Percentiles rank a stretch among this genome's conserved stretches.
Conservation (phyloP, 2,797 vertebrate genomes). For the Gadopsis bispinosus region DNA sequence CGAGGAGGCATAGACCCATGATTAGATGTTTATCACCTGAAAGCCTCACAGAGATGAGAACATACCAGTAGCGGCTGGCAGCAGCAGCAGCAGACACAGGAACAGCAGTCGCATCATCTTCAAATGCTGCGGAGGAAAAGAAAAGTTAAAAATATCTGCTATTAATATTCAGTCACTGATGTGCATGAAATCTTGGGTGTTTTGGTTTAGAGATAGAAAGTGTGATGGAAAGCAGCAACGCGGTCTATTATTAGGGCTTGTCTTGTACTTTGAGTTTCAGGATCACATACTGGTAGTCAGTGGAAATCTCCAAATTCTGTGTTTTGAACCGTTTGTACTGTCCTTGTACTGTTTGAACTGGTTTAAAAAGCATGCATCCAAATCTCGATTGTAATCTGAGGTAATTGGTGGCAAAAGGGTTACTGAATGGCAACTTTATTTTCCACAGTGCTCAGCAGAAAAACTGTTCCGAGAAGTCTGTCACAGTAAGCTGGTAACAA, state of each 20-base stretch:
- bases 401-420: slow-evolving; percentile 28
- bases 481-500: slow-evolving; percentile 64
- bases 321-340: slow-evolving; percentile 30
- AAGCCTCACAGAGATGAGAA: slow-evolving; percentile 71
- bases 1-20: slow-evolving; percentile 43
- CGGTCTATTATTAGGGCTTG: slow-evolving; percentile 60
- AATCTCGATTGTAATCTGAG: slow-evolving; percentile 64
- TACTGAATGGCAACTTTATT: slow-evolving; percentile 46
- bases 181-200: slow-evolving; percentile 59
- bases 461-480: slow-evolving; percentile 41
- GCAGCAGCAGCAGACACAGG: slow-evolving; percentile 82
- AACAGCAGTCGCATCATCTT: slow-evolving; percentile 87
- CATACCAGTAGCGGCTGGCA: slow-evolving; percentile 80
- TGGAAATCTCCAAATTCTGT: slow-evolving; percentile 62
- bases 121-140: slow-evolving; percentile 74
- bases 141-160: slow-evolving; percentile 75
- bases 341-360: slow-evolving; percentile 28
- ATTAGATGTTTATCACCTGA: slow-evolving; percentile 79
- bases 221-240: slow-evolving; percentile 57
- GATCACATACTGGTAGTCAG: slow-evolving; percentile 41
- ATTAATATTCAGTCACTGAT: slow-evolving; percentile 75
- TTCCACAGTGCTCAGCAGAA: slow-evolving; percentile 79
- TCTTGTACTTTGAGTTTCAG: slow-evolving; percentile 44
- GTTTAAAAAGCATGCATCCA: slow-evolving; percentile 28
- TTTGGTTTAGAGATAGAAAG: slow-evolving; percentile 57